Percentiles rank a stretch among this genome's conserved stretches.
Conservation (phyloP, 2,113 vertebrate genomes). For the Vanacampus margaritifer region DNA sequence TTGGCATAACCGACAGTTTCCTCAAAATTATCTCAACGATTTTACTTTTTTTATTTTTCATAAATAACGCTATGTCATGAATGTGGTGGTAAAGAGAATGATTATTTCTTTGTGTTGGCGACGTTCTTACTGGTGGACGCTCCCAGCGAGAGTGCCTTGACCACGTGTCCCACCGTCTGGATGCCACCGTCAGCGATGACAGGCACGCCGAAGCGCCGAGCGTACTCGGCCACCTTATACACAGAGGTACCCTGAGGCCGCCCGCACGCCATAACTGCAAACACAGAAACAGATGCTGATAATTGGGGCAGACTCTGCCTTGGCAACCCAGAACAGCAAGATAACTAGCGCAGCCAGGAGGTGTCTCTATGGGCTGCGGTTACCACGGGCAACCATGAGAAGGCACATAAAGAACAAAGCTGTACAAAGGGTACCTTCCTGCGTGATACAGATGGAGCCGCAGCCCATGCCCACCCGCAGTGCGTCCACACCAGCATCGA, state of each 20-base stretch:
- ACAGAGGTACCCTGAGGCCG: slow-evolving; percentile 90
- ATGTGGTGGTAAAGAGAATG: background rate
- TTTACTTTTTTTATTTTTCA: too few relatives aligned
- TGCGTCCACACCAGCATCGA: slow-evolving; percentile 87
- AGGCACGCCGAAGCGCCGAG: slow-evolving; percentile 85
- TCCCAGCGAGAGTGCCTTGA: slow-evolving; percentile 87
- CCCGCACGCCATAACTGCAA: slow-evolving; percentile 88
- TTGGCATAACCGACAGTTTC: too few relatives aligned
- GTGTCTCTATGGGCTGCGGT: slow-evolving; percentile 3
- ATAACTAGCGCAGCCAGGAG: slow-evolving; percentile 60
- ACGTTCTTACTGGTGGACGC: slow-evolving; percentile 82
- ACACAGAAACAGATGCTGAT: background rate
- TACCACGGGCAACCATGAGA: slow-evolving; percentile 13
- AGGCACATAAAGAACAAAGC: background rate
- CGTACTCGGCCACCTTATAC: slow-evolving; percentile 91
- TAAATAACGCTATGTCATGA: too few relatives aligned
- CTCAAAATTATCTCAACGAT: too few relatives aligned
- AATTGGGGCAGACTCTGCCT: slow-evolving; percentile 4
- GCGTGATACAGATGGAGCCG: slow-evolving; percentile 93
- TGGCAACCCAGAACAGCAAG: slow-evolving; percentile 44
- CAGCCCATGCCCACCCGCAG: slow-evolving; percentile 91
- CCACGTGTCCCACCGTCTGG: slow-evolving; percentile 89
- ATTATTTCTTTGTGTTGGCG: background rate
- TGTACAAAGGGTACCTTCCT: slow-evolving; percentile 80
- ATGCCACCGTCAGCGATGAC: slow-evolving; percentile 90